phyloP scores from a whole-genome alignment of 2,113 vertebrate genomes.

The Blennius ocellaris region DNA sequence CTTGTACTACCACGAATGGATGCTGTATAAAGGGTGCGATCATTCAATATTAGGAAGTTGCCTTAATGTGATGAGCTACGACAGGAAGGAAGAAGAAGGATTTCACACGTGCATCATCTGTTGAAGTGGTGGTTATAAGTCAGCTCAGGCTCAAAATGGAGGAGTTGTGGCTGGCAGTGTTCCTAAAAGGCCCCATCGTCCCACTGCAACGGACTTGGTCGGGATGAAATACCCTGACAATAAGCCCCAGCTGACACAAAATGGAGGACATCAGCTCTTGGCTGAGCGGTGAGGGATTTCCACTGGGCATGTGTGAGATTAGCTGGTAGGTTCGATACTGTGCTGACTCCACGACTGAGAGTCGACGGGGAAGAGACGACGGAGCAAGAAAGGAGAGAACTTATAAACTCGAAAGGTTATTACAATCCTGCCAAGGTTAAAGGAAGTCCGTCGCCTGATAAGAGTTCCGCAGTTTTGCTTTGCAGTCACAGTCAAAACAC shows the following conservation, averaged over 20 bases:
- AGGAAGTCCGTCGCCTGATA: slow-evolving; percentile 22
- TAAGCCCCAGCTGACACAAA: slow-evolving; percentile 53
- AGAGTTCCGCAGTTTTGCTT: slow-evolving; percentile 19
- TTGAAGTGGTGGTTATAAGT: slow-evolving; percentile 6
- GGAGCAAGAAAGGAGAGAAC: slow-evolving; percentile 19
- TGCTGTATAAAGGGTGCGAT: neutral
- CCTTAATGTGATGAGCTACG: neutral
- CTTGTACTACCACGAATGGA: neutral
- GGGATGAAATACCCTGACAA: slow-evolving; percentile 45
- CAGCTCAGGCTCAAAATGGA: slow-evolving; percentile 53
- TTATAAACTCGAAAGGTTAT: slow-evolving; percentile 49
- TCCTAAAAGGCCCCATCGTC: slow-evolving; percentile 44
- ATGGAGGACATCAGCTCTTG: slow-evolving; percentile 49
- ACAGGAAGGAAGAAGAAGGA: slow-evolving; percentile 12
- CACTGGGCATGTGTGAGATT: slow-evolving; percentile 56
- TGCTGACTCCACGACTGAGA: slow-evolving; percentile 43
- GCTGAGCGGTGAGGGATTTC: slow-evolving; percentile 46
- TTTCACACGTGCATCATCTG: slow-evolving; percentile 6
- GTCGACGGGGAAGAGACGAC: slow-evolving; percentile 14
- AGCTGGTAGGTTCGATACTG: slow-evolving; percentile 45
- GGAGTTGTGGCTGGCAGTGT: slow-evolving; percentile 15
- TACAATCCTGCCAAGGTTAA: slow-evolving; percentile 43
- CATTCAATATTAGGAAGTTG: neutral
- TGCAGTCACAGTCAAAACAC: slow-evolving; percentile 7
- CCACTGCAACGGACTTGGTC: slow-evolving; percentile 40